Conservation (phyloP, 2,797 vertebrate species). For the Ceyx erithaca region DNA sequence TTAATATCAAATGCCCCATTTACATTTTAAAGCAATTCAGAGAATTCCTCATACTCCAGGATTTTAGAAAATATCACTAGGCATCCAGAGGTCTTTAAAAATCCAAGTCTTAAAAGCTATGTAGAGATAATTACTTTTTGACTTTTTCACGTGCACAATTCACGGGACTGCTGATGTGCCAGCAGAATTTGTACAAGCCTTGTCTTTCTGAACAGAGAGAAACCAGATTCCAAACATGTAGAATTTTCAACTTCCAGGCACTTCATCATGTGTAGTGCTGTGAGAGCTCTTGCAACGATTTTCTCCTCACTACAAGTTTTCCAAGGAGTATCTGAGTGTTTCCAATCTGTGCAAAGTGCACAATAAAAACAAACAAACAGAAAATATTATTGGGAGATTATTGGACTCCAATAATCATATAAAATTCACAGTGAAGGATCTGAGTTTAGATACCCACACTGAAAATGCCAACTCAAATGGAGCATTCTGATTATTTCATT, state of each 20-base stretch:
- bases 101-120: neutral
- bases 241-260: neutral
- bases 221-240: neutral
- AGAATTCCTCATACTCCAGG: neutral
- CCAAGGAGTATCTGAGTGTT: neutral
- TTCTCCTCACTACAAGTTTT: neutral
- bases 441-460: neutral
- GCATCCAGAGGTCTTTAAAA: neutral
- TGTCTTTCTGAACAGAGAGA: neutral
- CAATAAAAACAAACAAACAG: neutral
- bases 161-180: neutral
- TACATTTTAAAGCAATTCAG: neutral
- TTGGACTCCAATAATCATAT: neutral
- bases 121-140: neutral
- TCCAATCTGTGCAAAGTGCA: neutral
- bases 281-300: neutral
- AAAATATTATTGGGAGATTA: neutral
- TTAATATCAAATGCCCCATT: neutral
- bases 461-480: neutral
- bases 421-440: neutral
- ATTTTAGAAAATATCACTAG: neutral
- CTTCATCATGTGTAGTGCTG: fast-evolving
- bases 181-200: neutral
- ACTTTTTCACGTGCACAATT: neutral
- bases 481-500: neutral